Percentiles rank a stretch among this genome's conserved stretches.
phyloP scores from a whole-genome alignment of 2,888 invertebrate species.

The Timandra comae region DNA sequence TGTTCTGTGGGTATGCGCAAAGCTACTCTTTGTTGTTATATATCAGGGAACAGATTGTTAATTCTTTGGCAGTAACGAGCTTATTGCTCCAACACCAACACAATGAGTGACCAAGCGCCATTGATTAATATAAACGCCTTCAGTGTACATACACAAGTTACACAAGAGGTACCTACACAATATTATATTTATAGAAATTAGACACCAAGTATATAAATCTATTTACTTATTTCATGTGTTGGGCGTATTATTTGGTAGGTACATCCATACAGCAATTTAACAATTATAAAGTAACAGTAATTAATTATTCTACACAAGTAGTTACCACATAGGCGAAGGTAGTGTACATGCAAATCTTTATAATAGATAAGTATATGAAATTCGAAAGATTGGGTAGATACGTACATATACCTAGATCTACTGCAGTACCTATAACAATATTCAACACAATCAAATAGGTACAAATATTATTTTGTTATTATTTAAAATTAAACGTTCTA shows the following conservation, averaged over 20 bases:
- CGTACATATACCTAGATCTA: slow-evolving; percentile 69
- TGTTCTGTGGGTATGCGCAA: too few species aligned
- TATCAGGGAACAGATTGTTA: too few species aligned
- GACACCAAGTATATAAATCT: slow-evolving; percentile 29
- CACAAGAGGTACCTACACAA: too few species aligned
- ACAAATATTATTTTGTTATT: slow-evolving; percentile 57
- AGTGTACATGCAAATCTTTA: slow-evolving; percentile 33
- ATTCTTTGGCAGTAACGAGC: too few species aligned
- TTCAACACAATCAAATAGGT: slow-evolving; percentile 59
- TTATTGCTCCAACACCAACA: too few species aligned
- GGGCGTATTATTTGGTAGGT: slow-evolving; percentile 18
- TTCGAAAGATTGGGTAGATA: slow-evolving; percentile 56
- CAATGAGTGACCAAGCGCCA: too few species aligned
- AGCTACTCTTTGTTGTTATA: too few species aligned
- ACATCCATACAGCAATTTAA: slow-evolving; percentile 22
- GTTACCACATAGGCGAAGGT: slow-evolving; percentile 33
- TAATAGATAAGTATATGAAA: slow-evolving; percentile 39
- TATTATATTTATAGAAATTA: neutral
- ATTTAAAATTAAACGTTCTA: slow-evolving; percentile 65
- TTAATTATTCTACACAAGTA: slow-evolving; percentile 26
- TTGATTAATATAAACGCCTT: too few species aligned
- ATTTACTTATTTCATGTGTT: slow-evolving; percentile 34
- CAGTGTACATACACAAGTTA: too few species aligned
- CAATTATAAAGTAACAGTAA: slow-evolving; percentile 3
- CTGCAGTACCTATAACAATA: slow-evolving; percentile 66